Evolutionary conservation across 2,888 invertebrate species (phyloP).

Genomic region (Nomada fucata): DNA sequence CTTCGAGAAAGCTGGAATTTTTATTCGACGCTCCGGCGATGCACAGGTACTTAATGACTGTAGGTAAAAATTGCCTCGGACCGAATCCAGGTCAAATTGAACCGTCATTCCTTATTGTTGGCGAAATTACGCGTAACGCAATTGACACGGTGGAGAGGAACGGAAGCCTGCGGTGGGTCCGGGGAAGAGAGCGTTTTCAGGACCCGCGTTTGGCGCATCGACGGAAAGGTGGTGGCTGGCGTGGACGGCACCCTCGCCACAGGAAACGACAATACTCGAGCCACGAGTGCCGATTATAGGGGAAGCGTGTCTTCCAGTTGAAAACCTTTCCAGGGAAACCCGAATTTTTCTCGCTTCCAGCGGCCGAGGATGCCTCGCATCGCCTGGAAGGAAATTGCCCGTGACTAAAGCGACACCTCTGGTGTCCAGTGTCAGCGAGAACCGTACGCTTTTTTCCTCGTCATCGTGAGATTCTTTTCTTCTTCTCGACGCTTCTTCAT

Average conservation of each 20-base stretch:
- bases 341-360: slow-evolving; percentile 65
- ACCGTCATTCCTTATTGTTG: slow-evolving; percentile 46
- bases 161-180: slow-evolving; percentile 13
- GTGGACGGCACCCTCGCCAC: slow-evolving; percentile 44
- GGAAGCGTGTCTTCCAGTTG: slow-evolving; percentile 56
- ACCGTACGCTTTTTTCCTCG: slow-evolving; percentile 29
- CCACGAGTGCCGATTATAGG: slow-evolving; percentile 60
- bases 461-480: slow-evolving; percentile 34
- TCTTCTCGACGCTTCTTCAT: slow-evolving; percentile 40
- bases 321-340: slow-evolving; percentile 46
- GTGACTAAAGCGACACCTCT: slow-evolving; percentile 59
- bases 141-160: slow-evolving; percentile 57
- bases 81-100: slow-evolving; percentile 42
- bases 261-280: slow-evolving; percentile 60
- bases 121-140: slow-evolving; percentile 71
- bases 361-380: slow-evolving; percentile 26
- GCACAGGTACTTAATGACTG: not conserved
- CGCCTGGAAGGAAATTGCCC: slow-evolving; percentile 61
- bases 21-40: not conserved
- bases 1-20: slow-evolving; percentile 15
- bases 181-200: slow-evolving; percentile 46
- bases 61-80: not conserved
- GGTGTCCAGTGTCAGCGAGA: slow-evolving; percentile 39
- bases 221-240: slow-evolving; percentile 15
- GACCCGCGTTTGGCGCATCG: slow-evolving; percentile 67